A percentile compares a stretch with the other conserved stretches of the same genome.
phyloP scores from a whole-genome alignment of 2,888 invertebrate genomes.

The Harmothoe impar region DNA sequence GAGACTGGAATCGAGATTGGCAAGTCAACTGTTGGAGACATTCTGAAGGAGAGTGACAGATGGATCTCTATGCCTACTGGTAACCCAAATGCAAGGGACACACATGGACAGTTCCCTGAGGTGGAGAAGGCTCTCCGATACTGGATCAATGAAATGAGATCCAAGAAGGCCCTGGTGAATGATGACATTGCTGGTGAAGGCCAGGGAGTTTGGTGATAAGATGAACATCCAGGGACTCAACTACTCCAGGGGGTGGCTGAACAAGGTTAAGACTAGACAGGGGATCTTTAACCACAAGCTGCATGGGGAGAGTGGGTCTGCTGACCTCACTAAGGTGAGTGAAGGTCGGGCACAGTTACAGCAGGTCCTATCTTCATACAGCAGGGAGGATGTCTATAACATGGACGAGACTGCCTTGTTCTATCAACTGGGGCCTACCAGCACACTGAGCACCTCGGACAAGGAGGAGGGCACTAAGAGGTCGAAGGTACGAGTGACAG shows the following conservation, averaged over 20 bases:
- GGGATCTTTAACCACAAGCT: not conserved
- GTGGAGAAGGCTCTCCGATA: conserved; percentile 7
- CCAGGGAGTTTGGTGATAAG: not conserved
- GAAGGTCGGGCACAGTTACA: not conserved
- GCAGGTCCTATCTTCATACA: conserved; percentile 60
- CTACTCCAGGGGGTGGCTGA: conserved; percentile 12
- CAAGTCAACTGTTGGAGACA: not conserved
- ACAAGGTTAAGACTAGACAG: conserved; percentile 5
- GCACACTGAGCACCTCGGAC: conserved; percentile 61
- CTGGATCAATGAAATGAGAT: conserved; percentile 14
- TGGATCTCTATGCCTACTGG: too few relatives aligned
- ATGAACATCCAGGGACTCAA: not conserved
- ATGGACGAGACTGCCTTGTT: conserved; percentile 68
- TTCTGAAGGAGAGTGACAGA: not conserved
- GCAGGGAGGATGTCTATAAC: conserved; percentile 68
- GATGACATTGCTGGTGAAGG: conserved; percentile 57
- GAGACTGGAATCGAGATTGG: not conserved
- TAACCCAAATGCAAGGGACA: not conserved
- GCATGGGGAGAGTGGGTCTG: not conserved
- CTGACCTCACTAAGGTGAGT: not conserved
- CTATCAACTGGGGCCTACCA: conserved; percentile 66
- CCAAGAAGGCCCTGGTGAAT: conserved; percentile 9
- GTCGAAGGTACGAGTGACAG: conserved; percentile 67
- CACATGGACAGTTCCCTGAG: too few relatives aligned
- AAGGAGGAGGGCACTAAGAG: conserved; percentile 38